Conservation (phyloP, 2,888 invertebrate genomes). For the Aspidiotus rigidus region DNA sequence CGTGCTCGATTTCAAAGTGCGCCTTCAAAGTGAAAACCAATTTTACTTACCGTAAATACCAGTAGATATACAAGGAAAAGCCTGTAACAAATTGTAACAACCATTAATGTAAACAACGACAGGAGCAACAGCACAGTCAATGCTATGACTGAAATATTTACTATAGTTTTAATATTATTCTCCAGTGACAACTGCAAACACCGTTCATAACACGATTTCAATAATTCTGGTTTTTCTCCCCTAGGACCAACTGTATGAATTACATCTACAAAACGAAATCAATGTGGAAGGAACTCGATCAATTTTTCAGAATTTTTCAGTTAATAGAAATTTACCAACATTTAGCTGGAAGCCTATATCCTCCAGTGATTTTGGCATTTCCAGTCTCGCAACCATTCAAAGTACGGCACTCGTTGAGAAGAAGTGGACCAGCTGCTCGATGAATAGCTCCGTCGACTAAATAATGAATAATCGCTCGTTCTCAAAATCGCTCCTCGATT, state of each 20-base stretch:
- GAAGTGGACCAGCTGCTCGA: conserved; percentile 59
- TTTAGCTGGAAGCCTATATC: conserved; percentile 72
- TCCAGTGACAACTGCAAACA: conserved; percentile 52
- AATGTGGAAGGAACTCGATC: background rate
- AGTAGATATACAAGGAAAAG: conserved; percentile 85
- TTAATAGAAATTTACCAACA: conserved; percentile 50
- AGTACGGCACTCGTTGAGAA: conserved; percentile 61
- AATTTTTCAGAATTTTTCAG: conserved; percentile 3
- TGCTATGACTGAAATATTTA: conserved; percentile 40
- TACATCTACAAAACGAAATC: conserved; percentile 52
- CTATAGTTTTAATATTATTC: conserved; percentile 54
- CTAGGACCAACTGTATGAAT: conserved; percentile 84
- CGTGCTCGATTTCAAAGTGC: no score
- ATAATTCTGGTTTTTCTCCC: conserved; percentile 56
- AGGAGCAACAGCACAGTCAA: background rate
- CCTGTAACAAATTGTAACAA: conserved; percentile 43
- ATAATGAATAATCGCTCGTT: background rate
- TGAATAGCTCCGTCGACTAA: conserved; percentile 73
- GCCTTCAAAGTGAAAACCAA: background rate
- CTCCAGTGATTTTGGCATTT: conserved; percentile 71
- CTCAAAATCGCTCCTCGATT: conserved; percentile 5
- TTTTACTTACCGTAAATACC: conserved; percentile 62
- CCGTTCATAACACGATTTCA: conserved; percentile 62
- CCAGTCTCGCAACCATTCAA: conserved; percentile 71
- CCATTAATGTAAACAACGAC: background rate